Percentiles rank a stretch among this genome's conserved stretches.
Conservation (phyloP, 2,113 vertebrate genomes). For the Otolemur garnettii region DNA sequence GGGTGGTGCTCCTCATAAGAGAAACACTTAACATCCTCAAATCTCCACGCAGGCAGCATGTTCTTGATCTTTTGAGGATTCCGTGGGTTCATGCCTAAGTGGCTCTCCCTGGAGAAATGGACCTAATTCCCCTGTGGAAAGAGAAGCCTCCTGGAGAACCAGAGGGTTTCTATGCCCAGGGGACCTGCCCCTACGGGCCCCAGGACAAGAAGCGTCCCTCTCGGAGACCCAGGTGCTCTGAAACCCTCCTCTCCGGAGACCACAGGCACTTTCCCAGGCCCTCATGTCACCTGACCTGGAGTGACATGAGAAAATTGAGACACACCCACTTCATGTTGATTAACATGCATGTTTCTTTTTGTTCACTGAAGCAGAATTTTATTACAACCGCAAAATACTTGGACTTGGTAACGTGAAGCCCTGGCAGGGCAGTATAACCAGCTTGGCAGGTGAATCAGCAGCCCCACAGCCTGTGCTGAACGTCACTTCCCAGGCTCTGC, state of each 20-base stretch:
- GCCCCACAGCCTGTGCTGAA: background rate
- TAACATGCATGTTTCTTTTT: conserved; percentile 71
- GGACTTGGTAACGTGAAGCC: conserved; percentile 72
- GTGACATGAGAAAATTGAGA: conserved; percentile 53
- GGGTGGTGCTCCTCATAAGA: background rate
- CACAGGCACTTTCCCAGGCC: background rate
- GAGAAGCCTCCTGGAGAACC: background rate
- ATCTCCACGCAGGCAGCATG: background rate
- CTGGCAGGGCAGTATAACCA: conserved; percentile 65
- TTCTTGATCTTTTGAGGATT: conserved; percentile 27
- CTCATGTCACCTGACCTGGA: conserved; percentile 14
- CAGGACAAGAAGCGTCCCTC: background rate
- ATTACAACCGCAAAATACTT: conserved; percentile 65
- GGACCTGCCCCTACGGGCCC: background rate
- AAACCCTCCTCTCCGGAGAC: background rate
- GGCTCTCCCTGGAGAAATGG: background rate
- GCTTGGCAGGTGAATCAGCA: background rate
- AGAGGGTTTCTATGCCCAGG: background rate
- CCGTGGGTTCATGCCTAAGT: background rate
- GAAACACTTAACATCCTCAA: background rate
- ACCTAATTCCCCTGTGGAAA: conserved; percentile 24
- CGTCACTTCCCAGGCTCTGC: conserved; percentile 39
- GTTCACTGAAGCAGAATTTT: conserved; percentile 72
- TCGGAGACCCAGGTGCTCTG: background rate
- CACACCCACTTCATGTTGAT: conserved; percentile 57